Percentiles rank a stretch among this genome's conserved stretches.
These are phyloP conservation scores for Coregonus suidteri DNA, from an alignment of 2,797 vertebrate species.

Conservation along the genomic window DNA sequence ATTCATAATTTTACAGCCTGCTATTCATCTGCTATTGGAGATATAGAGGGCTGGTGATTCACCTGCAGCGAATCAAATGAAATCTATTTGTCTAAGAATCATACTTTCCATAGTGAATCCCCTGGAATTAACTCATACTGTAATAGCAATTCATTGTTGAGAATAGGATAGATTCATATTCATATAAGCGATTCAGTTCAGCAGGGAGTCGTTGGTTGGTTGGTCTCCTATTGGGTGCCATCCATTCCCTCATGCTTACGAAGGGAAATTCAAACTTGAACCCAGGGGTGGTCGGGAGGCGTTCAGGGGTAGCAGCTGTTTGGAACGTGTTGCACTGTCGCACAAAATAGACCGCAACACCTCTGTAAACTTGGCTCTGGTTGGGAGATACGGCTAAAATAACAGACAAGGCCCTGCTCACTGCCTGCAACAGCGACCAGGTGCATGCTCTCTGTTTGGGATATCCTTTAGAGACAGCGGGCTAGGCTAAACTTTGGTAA, in stretches of 20 bases:
- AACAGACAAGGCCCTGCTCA: neutral
- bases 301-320: constrained; percentile 44
- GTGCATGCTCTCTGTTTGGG: neutral
- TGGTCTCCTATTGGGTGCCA: neutral
- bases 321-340: constrained; percentile 10
- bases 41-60: no score
- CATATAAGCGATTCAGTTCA: neutral
- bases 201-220: neutral
- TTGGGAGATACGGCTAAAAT: neutral
- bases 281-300: constrained; percentile 15
- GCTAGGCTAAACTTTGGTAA: neutral
- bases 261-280: constrained; percentile 42
- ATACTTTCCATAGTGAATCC: neutral
- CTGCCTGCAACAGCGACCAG: neutral
- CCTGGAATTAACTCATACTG: neutral
- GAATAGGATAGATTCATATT: neutral
- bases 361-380: neutral
- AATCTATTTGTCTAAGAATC: neutral
- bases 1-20: no score
- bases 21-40: no score
- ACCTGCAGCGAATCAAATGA: neutral
- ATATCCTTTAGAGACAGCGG: neutral
- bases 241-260: constrained; percentile 22
- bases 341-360: constrained; percentile 35
- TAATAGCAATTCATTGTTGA: neutral